These are phyloP conservation scores for Blastobasis adustella DNA, from an alignment of 2,888 invertebrate genomes.

Conservation along the genomic window DNA sequence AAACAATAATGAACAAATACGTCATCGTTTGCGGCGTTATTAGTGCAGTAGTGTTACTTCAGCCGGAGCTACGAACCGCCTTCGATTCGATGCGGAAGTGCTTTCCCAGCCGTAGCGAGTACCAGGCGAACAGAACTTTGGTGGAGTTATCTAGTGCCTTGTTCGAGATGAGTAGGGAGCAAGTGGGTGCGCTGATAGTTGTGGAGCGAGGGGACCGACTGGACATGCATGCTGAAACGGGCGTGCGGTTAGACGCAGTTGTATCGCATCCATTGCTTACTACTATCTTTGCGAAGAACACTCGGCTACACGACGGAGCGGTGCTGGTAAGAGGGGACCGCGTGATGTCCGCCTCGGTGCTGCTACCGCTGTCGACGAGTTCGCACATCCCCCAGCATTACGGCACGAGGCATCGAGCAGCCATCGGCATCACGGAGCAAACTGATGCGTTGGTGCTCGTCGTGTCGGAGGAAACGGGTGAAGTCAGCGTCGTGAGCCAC, in stretches of 20 bases:
- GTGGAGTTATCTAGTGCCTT: neutral
- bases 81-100: neutral
- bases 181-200: slow-evolving; percentile 1
- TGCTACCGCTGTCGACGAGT: neutral
- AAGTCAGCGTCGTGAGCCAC: neutral
- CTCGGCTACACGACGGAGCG: slow-evolving; percentile 2
- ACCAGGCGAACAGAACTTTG: neutral
- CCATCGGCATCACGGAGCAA: neutral
- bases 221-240: neutral
- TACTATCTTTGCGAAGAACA: slow-evolving; percentile 1
- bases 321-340: neutral
- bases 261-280: neutral
- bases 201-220: neutral
- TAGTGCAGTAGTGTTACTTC: neutral
- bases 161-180: neutral
- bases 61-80: neutral
- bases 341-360: neutral
- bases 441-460: slow-evolving; percentile 1
- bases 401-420: slow-evolving; percentile 1
- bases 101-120: neutral
- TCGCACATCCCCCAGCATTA: neutral
- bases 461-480: slow-evolving; percentile 3
- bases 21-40: neutral
- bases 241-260: neutral
- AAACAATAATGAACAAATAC: neutral